Percentiles rank a stretch among this genome's conserved stretches.
Evolutionary conservation across 2,888 invertebrate species (phyloP).

Genomic region (Mesorhabditis sp.): DNA sequence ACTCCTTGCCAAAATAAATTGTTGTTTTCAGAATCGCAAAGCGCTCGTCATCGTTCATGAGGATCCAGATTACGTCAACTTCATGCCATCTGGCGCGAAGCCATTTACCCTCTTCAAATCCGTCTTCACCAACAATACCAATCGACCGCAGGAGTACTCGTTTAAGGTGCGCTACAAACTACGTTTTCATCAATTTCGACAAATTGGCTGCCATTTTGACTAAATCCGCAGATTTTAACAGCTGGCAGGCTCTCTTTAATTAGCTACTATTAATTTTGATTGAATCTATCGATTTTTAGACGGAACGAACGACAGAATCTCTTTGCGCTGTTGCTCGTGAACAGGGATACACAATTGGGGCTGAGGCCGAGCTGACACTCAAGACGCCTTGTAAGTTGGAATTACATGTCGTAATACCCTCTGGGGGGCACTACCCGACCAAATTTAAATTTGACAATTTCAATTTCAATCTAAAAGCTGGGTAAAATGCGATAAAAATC

Average conservation of each 20-base stretch:
- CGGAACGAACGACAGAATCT: constrained; percentile 56
- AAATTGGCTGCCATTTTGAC: no score
- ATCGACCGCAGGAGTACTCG: constrained; percentile 55
- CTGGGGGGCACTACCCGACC: no score
- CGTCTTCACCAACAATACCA: constrained; percentile 57
- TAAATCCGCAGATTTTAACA: no score
- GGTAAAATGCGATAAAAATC: no score
- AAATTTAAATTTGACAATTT: no score
- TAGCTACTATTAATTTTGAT: no score
- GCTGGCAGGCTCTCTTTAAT: no score
- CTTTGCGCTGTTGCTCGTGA: constrained; percentile 52
- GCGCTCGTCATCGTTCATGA: constrained; percentile 43
- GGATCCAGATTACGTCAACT: constrained; percentile 54
- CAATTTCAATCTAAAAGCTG: no score
- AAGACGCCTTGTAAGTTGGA: constrained; percentile 59
- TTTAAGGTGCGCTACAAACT: constrained; percentile 27
- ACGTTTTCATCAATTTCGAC: no score
- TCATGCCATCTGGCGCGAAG: constrained; percentile 53
- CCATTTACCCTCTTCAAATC: constrained; percentile 58
- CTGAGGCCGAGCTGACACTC: constrained; percentile 61
- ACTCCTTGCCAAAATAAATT: no score
- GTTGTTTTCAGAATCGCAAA: constrained; percentile 55
- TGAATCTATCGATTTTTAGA: constrained; percentile 22
- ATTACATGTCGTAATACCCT: no score
- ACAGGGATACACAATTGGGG: constrained; percentile 59